Percentiles rank a stretch among this genome's conserved stretches.
phyloP scores from a whole-genome alignment of 2,113 vertebrate genomes.

The Pterocles burchelli region DNA sequence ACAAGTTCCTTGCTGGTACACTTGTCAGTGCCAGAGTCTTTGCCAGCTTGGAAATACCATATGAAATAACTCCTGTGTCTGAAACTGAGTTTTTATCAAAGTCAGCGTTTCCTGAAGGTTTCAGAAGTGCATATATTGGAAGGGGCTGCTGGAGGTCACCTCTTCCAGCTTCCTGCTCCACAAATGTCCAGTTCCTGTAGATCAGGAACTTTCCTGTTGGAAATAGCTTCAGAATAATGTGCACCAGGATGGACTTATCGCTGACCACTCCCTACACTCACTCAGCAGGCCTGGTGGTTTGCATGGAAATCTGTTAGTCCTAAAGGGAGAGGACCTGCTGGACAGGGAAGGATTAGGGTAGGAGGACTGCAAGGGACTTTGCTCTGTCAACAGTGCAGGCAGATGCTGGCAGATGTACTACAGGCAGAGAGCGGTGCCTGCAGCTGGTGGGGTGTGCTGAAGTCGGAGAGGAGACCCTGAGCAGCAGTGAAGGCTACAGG shows the following conservation, averaged over 20 bases:
- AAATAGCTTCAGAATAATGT: background rate
- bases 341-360: background rate
- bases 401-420: background rate
- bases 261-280: accelerated
- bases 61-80: background rate
- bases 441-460: accelerated
- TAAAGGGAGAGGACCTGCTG: background rate
- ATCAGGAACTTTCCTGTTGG: background rate
- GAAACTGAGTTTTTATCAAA: background rate
- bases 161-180: background rate
- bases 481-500: background rate
- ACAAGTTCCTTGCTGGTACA: background rate
- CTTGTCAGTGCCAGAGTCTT: background rate
- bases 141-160: background rate
- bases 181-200: background rate
- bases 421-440: accelerated
- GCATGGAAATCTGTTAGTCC: background rate
- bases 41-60: background rate
- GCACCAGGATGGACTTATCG: background rate
- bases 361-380: background rate
- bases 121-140: background rate
- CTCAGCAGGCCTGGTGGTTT: background rate
- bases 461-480: background rate
- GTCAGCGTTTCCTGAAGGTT: background rate
- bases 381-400: background rate